Percentiles rank a stretch among this genome's conserved stretches.
Conservation (phyloP, 2,888 invertebrate genomes). For the Hydraecia micacea region DNA sequence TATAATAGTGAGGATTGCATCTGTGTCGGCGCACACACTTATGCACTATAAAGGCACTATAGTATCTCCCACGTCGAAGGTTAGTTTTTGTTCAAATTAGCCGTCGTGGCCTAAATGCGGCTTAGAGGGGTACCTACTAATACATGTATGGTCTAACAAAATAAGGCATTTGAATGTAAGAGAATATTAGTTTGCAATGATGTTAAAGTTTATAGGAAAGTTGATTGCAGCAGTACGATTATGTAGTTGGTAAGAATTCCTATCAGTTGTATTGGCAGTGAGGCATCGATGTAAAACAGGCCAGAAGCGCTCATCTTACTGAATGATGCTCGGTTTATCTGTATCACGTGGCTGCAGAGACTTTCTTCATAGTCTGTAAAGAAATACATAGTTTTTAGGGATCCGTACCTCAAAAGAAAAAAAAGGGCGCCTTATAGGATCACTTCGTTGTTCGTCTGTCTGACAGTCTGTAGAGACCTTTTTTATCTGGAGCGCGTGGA, state of each 20-base stretch:
- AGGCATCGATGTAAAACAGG: constrained; percentile 41
- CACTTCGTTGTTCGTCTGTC: neutral
- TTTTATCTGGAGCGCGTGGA: neutral
- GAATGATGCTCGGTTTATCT: constrained; percentile 24
- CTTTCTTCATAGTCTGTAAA: constrained; percentile 35
- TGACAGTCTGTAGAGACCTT: neutral
- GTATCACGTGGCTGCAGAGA: constrained; percentile 35
- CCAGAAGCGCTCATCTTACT: constrained; percentile 52
- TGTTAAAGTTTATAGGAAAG: constrained; percentile 32
- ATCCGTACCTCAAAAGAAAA: neutral
- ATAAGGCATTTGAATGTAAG: neutral
- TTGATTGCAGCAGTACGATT: constrained; percentile 39
- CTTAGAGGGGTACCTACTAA: too few species aligned
- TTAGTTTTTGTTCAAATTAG: neutral
- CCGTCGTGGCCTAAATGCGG: neutral
- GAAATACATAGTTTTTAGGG: neutral
- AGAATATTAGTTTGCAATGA: too few species aligned
- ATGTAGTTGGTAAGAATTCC: constrained; percentile 43
- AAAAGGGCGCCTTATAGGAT: neutral
- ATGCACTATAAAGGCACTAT: neutral
- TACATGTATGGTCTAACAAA: neutral
- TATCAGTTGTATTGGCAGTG: constrained; percentile 29
- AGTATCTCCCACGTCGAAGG: neutral
- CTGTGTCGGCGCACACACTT: neutral
- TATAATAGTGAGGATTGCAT: neutral